Conservation (phyloP, 1,140 invertebrate genomes). For the Drosophila pallidifrons region DNA sequence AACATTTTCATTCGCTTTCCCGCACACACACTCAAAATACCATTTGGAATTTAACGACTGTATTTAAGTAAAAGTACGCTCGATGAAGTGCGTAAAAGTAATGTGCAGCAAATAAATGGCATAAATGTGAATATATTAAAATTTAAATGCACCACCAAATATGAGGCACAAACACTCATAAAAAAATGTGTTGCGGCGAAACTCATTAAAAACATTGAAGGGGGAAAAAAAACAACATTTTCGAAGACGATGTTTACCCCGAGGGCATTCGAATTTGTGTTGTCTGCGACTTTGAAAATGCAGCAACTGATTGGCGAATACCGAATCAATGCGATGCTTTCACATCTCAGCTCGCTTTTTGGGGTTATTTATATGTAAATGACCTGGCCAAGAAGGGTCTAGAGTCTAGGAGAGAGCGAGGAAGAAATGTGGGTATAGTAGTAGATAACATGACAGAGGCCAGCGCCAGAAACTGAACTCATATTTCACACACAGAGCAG, state of each 20-base stretch:
- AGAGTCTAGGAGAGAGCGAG: slow-evolving; percentile 14
- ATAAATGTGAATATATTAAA: slow-evolving; percentile 52
- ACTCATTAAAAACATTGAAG: slow-evolving; percentile 46
- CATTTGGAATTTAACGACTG: slow-evolving; percentile 65
- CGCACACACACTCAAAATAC: slow-evolving; percentile 12
- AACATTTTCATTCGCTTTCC: not conserved
- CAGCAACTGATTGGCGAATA: slow-evolving; percentile 52
- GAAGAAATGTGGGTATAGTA: slow-evolving; percentile 14
- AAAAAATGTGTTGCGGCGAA: slow-evolving; percentile 26
- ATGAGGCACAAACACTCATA: slow-evolving; percentile 35
- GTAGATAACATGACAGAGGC: slow-evolving; percentile 16
- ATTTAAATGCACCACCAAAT: slow-evolving; percentile 52
- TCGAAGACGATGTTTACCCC: slow-evolving; percentile 33
- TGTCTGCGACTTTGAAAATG: slow-evolving; percentile 7
- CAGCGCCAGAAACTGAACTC: slow-evolving; percentile 47
- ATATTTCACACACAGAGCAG: slow-evolving; percentile 58
- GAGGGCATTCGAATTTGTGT: slow-evolving; percentile 43
- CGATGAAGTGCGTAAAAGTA: slow-evolving; percentile 53
- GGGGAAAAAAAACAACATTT: slow-evolving; percentile 24
- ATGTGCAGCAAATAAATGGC: slow-evolving; percentile 51
- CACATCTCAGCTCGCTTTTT: slow-evolving; percentile 23
- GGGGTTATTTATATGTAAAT: slow-evolving; percentile 78
- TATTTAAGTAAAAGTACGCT: slow-evolving; percentile 40
- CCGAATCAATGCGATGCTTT: slow-evolving; percentile 60
- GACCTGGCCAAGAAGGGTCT: slow-evolving; percentile 28